These are phyloP conservation scores for Cremastinae sp. DNA, from an alignment of 2,888 invertebrate genomes.

Conservation along the genomic window DNA sequence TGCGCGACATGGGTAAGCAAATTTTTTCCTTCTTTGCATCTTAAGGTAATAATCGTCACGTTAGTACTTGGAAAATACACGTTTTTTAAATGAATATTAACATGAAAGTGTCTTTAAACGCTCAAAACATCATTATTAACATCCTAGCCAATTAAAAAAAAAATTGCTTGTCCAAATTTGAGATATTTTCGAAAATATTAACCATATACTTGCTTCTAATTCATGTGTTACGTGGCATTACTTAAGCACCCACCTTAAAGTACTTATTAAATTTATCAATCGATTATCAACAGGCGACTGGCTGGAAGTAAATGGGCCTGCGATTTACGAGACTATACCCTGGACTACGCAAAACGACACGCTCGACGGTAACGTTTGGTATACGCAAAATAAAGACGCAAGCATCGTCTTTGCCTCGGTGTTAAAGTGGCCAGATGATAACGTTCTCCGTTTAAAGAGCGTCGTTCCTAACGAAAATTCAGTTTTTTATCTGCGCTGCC, in stretches of 20 bases:
- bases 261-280: neutral
- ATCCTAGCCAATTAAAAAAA: too few species aligned
- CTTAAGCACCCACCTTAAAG: too few species aligned
- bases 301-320: conserved; percentile 92
- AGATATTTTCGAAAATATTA: too few species aligned
- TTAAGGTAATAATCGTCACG: too few species aligned
- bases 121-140: too few species aligned
- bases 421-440: conserved; percentile 86
- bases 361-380: conserved; percentile 88
- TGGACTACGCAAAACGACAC: conserved; percentile 93
- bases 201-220: too few species aligned
- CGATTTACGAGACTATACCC: conserved; percentile 89
- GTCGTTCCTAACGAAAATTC: conserved; percentile 70
- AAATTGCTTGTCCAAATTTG: too few species aligned
- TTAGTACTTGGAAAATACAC: too few species aligned
- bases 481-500: conserved; percentile 47
- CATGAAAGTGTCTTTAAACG: too few species aligned
- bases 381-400: conserved; percentile 81
- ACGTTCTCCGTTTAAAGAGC: conserved; percentile 82
- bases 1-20: conserved; percentile 86
- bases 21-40: neutral
- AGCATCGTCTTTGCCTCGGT: conserved; percentile 85
- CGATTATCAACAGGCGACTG: conserved; percentile 82
- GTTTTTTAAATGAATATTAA: too few species aligned
- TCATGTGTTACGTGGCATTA: too few species aligned